A percentile compares a stretch with the other conserved stretches of the same genome.
Conservation (phyloP, 2,888 invertebrate species). For the Abscondita cerata region DNA sequence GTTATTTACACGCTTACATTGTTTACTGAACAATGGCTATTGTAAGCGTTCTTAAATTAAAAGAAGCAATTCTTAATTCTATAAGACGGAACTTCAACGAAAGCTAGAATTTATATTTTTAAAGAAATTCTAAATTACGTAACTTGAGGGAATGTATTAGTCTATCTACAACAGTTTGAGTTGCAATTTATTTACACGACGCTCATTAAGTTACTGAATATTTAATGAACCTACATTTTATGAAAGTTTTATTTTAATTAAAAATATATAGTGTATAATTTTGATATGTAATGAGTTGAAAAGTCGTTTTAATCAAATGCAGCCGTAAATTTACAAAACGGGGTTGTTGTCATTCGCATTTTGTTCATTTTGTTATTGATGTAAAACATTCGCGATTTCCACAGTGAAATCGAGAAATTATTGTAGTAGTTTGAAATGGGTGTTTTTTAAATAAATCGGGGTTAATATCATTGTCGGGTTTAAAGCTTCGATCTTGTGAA, state of each 20-base stretch:
- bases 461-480: constrained; percentile 24
- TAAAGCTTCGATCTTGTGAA: constrained; percentile 24
- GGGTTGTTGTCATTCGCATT: no score
- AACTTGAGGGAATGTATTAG: neutral
- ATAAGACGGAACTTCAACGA: no score
- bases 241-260: constrained; percentile 1
- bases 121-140: neutral
- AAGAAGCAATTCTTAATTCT: no score
- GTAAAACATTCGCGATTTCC: no score
- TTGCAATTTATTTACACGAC: neutral
- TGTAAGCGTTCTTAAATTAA: neutral
- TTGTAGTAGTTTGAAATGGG: no score
- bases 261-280: constrained; percentile 5
- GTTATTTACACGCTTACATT: no score
- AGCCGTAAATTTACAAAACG: no score
- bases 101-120: neutral
- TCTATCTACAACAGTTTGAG: neutral
- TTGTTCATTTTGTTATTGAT: no score
- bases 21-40: neutral
- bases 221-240: constrained; percentile 2
- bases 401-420: no score
- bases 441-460: constrained; percentile 10
- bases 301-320: neutral
- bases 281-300: constrained; percentile 4
- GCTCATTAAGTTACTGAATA: neutral